Evolutionary conservation across 2,797 vertebrate species (phyloP).

Genomic region (Enoplosus armatus): DNA sequence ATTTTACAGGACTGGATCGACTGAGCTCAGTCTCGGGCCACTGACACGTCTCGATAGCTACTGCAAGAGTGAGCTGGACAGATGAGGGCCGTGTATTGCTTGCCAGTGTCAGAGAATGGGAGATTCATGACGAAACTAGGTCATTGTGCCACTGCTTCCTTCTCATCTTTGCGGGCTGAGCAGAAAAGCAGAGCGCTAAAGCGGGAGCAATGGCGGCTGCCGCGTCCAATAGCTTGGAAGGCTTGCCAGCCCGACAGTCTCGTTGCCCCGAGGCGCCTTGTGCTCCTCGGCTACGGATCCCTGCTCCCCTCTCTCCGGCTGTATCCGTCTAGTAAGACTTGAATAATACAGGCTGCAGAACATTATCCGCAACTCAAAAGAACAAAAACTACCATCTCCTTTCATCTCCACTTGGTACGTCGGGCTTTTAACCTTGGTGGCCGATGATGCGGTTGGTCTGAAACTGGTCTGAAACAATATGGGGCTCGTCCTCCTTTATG

Average conservation of each 20-base stretch:
- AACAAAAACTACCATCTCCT: not conserved
- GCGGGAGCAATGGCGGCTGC: conserved; percentile 44
- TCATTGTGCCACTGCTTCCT: conserved; percentile 64
- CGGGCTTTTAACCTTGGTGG: too few species aligned
- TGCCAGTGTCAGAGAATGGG: conserved; percentile 22
- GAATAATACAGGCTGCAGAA: conserved; percentile 13
- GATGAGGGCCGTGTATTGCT: conserved; percentile 38
- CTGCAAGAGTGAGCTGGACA: conserved; percentile 22
- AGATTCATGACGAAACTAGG: conserved; percentile 62
- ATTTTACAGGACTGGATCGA: conserved; percentile 13
- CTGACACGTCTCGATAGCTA: conserved; percentile 21
- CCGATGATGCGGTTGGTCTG: not conserved
- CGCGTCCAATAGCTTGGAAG: conserved; percentile 44
- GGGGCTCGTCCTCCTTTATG: not conserved
- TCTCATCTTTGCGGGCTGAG: conserved; percentile 43
- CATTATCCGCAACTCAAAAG: not conserved
- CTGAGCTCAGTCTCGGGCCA: not conserved
- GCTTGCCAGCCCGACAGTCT: conserved; percentile 37
- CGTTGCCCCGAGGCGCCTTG: conserved; percentile 54
- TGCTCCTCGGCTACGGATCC: conserved; percentile 41
- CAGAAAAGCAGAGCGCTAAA: conserved; percentile 57
- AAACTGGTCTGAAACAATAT: not conserved
- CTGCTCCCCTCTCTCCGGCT: conserved; percentile 20
- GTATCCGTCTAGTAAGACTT: conserved; percentile 28
- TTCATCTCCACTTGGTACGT: not conserved